Evolutionary conservation across 2,888 invertebrate genomes (phyloP).

Genomic region (Ochlodes sylvanus): DNA sequence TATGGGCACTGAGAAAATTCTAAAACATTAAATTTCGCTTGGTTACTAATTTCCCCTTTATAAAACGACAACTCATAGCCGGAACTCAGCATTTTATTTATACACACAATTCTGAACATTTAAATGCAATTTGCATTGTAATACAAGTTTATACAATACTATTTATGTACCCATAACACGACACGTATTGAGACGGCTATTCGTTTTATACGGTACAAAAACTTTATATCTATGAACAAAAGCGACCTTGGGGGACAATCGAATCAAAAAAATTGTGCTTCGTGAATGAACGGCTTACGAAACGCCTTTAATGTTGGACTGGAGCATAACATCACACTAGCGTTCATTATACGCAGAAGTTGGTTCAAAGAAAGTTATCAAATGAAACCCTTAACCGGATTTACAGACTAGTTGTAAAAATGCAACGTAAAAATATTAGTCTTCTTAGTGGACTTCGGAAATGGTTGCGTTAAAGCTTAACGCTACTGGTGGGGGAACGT

Average conservation of each 20-base stretch:
- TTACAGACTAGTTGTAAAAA: too few relatives aligned
- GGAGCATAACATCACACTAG: neutral
- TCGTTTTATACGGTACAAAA: conserved; percentile 26
- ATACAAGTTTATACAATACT: conserved; percentile 13
- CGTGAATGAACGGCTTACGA: conserved; percentile 54
- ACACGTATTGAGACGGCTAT: conserved; percentile 16
- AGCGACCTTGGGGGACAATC: conserved; percentile 57
- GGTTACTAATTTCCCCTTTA: conserved; percentile 14
- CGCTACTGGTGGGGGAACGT: too few relatives aligned
- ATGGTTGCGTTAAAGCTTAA: too few relatives aligned
- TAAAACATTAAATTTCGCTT: neutral
- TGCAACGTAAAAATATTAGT: too few relatives aligned
- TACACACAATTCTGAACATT: conserved; percentile 20
- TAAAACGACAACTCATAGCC: conserved; percentile 25
- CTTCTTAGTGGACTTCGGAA: too few relatives aligned
- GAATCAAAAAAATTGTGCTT: conserved; percentile 46
- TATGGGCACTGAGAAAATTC: too few relatives aligned
- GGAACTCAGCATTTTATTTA: conserved; percentile 18
- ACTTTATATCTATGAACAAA: conserved; percentile 51
- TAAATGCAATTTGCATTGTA: conserved; percentile 17
- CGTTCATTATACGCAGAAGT: neutral
- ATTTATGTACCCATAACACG: conserved; percentile 16
- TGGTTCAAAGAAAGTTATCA: neutral
- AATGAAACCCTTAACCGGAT: too few relatives aligned
- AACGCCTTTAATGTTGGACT: conserved; percentile 41